These are phyloP conservation scores for Rotaria socialis DNA, from an alignment of 2,888 invertebrate species.

Conservation along the genomic window DNA sequence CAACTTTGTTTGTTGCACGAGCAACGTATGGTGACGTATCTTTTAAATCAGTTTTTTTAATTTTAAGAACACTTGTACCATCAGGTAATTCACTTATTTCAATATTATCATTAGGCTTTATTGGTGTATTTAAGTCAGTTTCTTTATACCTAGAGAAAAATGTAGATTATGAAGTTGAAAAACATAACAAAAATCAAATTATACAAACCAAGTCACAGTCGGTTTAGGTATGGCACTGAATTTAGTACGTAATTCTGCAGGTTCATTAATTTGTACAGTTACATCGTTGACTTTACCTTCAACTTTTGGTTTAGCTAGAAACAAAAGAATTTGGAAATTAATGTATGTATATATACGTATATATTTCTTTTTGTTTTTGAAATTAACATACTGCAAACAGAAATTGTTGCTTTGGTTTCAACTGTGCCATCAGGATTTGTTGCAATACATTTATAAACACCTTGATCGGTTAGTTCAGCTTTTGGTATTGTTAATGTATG, in stretches of 20 bases:
- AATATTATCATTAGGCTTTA: not conserved
- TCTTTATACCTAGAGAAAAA: constrained; percentile 6
- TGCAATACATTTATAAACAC: constrained; percentile 1
- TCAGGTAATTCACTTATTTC: constrained; percentile 24
- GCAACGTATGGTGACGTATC: not conserved
- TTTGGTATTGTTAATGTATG: constrained; percentile 26
- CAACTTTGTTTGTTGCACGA: constrained; percentile 41
- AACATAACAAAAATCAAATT: not conserved
- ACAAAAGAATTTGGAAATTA: no score
- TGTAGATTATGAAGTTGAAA: not conserved
- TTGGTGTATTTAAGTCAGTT: not conserved
- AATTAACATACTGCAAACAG: constrained; percentile 18
- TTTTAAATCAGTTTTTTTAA: not conserved
- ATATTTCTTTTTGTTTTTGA: no score
- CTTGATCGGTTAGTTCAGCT: not conserved
- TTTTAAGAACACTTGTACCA: not conserved
- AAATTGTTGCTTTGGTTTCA: constrained; percentile 21
- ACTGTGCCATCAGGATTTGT: constrained; percentile 26
- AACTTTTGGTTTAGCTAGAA: constrained; percentile 18
- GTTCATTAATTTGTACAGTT: not conserved
- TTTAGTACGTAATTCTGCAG: not conserved
- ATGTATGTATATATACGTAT: not conserved
- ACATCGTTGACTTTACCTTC: constrained; percentile 31
- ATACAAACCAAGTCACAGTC: not conserved
- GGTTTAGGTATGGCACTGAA: constrained; percentile 35